Percentiles rank a stretch among this genome's conserved stretches.
Conservation (phyloP, 2,113 vertebrate species). For the Calypte anna region DNA sequence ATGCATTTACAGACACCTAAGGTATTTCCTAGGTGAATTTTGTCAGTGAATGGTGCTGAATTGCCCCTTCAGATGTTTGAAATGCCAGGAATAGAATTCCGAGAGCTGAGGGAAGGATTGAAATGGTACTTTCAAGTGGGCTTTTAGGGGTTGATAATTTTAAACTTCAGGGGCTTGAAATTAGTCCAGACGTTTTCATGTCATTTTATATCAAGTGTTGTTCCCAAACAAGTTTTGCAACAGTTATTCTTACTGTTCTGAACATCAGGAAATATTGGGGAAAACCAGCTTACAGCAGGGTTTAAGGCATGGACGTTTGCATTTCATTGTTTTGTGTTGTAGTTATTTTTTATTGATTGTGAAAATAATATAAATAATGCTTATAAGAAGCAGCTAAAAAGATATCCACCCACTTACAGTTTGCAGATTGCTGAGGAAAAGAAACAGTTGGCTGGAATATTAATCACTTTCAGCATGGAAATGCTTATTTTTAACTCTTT, state of each 20-base stretch:
- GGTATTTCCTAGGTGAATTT: constrained; percentile 33
- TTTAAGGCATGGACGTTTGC: background rate
- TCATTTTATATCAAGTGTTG: background rate
- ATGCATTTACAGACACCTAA: background rate
- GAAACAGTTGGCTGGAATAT: constrained; percentile 77
- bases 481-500: constrained; percentile 79
- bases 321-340: constrained; percentile 35
- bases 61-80: constrained; percentile 11
- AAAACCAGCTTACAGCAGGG: background rate
- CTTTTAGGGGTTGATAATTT: constrained; percentile 9
- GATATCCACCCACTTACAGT: constrained; percentile 76
- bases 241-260: constrained; percentile 4
- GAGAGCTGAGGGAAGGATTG: constrained; percentile 31
- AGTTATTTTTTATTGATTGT: constrained; percentile 40
- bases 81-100: constrained; percentile 3
- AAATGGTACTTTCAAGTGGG: background rate
- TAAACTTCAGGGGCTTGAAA: constrained; percentile 23
- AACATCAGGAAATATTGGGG: background rate
- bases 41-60: constrained; percentile 7
- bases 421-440: constrained; percentile 73
- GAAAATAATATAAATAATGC: constrained; percentile 62
- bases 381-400: constrained; percentile 68
- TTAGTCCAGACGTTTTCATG: background rate
- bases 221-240: constrained; percentile 44
- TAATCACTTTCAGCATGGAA: constrained; percentile 73